A percentile compares a stretch with the other conserved stretches of the same genome.
Evolutionary conservation across 2,888 invertebrate species (phyloP).

Genomic region (Himalopsyche tibetana): DNA sequence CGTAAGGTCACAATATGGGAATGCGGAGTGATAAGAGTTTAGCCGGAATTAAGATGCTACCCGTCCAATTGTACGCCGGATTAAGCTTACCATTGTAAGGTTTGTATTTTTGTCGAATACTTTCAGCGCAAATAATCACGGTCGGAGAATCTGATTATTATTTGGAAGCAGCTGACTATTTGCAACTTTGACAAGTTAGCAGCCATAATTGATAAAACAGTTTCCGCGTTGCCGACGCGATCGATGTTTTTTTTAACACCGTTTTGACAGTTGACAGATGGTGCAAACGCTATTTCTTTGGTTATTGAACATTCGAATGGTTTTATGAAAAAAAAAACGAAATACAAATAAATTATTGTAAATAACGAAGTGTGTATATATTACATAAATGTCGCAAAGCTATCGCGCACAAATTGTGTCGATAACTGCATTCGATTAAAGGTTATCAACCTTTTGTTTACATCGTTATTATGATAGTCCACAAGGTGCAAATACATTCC

Average conservation of each 20-base stretch:
- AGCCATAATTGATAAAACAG: slow-evolving; percentile 58
- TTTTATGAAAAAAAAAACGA: too few relatives aligned
- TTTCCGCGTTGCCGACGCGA: slow-evolving; percentile 2
- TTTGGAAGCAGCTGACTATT: slow-evolving; percentile 55
- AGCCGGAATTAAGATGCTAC: not conserved
- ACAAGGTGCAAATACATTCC: not conserved
- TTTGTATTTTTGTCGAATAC: slow-evolving; percentile 22
- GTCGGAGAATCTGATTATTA: slow-evolving; percentile 69
- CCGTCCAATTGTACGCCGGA: slow-evolving; percentile 53
- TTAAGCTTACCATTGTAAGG: slow-evolving; percentile 56
- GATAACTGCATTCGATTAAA: not conserved
- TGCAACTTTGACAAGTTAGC: slow-evolving; percentile 55
- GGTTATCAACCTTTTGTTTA: slow-evolving; percentile 4
- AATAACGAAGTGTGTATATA: too few relatives aligned
- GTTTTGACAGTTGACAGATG: not conserved
- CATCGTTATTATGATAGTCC: not conserved
- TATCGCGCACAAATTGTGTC: not conserved
- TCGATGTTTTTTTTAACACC: slow-evolving; percentile 1
- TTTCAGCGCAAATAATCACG: slow-evolving; percentile 70
- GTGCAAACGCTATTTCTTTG: not conserved
- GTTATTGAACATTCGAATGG: too few relatives aligned
- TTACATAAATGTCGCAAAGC: not conserved
- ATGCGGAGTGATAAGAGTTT: slow-evolving; percentile 48
- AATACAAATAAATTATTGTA: too few relatives aligned
- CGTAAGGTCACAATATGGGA: slow-evolving; percentile 53